Base-by-base conservation (phyloP, 2,113 vertebrate species). In the Chloropsis hardwickii region DNA sequence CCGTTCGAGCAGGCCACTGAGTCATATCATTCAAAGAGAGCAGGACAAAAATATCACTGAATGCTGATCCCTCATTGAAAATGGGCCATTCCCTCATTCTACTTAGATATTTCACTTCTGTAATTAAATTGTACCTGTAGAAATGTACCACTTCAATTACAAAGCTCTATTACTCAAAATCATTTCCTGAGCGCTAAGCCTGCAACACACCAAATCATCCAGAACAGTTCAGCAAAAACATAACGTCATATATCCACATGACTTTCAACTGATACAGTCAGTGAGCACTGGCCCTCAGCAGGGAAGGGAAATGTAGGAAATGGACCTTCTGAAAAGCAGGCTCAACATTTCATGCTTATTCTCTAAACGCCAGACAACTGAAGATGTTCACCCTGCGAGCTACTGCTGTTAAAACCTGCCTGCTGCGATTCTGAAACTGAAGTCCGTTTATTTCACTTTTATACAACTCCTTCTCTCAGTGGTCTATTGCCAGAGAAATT, bases 41-140 rank as follows among this genome's bases (percentile, higher is more conserved):
- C 2, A 76, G 40, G 57, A 97, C 48, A 81, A 94, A 95, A 95
- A 92, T 88, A 90, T 71, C 72, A 86, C 90, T 71, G 92, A 96
- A 88, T 71, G 88, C 60, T 81, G 56, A 86, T 66, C 23, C 60
- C 48, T 71, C 80, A 86, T 6, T 74, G 80, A 94, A 93, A 93
- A 93, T 62, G 74, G 19, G 72, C 58, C 60, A 90, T 91, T 86
- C 70, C 22, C 51, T 81, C 53, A 24, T 78, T 66, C 78, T 61
- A 44, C 62, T 81, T 40, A 45, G 5, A 67, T 16, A 53, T 70
- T 74, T 70, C 67, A 70, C 31, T 91, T 83, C 85, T 89, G 88
- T 84, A 84, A 95, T 62, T 70, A 73, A 92, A 78, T 42, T 28
- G 62, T 42, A 91, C 74, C 62, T 39, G 2, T 22, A 86, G 73